A percentile compares a stretch with the other conserved stretches of the same genome.
phyloP scores from a whole-genome alignment of 2,113 vertebrate species.

The Microcebus murinus region DNA sequence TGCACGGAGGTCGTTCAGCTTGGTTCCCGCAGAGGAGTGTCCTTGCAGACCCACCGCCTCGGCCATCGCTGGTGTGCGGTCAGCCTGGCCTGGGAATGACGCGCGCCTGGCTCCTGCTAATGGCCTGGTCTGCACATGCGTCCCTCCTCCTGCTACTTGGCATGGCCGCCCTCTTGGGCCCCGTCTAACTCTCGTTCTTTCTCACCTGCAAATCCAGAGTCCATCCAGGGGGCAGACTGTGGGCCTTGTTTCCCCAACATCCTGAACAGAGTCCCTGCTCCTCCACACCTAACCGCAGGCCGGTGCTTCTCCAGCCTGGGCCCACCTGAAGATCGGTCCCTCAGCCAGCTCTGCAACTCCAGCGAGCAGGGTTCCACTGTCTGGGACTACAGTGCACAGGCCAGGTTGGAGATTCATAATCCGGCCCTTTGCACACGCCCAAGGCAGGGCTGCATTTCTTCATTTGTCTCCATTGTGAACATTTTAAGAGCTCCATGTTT shows the following conservation, averaged over 20 bases:
- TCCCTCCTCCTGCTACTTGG: not conserved
- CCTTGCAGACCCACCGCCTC: fast-evolving
- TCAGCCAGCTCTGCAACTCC: not conserved
- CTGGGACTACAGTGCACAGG: not conserved
- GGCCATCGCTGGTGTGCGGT: too few relatives aligned
- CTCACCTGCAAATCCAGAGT: not conserved
- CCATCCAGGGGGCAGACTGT: fast-evolving
- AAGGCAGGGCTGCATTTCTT: fast-evolving
- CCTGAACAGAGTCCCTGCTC: too few relatives aligned
- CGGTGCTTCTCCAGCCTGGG: not conserved
- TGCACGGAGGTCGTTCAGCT: fast-evolving
- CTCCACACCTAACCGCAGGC: not conserved
- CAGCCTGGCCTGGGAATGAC: too few relatives aligned
- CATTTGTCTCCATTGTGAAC: not conserved
- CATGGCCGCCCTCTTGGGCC: not conserved
- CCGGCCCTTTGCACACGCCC: too few relatives aligned
- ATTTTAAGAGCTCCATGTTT: not conserved
- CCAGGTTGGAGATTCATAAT: not conserved
- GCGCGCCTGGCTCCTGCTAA: too few relatives aligned
- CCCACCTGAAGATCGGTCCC: not conserved
- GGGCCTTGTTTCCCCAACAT: not conserved
- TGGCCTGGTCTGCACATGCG: too few relatives aligned
- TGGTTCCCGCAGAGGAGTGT: fast-evolving
- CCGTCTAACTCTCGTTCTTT: not conserved
- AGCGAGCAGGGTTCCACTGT: not conserved